These are phyloP conservation scores for Siderastrea radians DNA, from an alignment of 92 coral and sea anemone genomes.

Conservation along the genomic window DNA sequence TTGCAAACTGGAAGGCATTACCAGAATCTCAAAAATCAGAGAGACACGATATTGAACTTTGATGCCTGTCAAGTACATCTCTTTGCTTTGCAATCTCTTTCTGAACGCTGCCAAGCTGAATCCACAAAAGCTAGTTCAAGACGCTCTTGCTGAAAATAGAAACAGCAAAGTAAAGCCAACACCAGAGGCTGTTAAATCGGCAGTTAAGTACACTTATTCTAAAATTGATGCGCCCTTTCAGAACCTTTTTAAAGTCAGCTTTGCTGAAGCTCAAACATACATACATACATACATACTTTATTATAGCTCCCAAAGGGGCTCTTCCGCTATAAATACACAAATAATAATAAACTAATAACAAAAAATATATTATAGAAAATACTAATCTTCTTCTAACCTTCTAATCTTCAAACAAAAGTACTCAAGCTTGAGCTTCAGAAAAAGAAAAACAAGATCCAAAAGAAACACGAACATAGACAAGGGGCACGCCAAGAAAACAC, in stretches of 20 bases:
- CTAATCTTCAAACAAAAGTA: conserved; percentile 46
- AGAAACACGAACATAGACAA: background rate
- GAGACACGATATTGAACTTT: conserved; percentile 20
- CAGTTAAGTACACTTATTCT: too few relatives aligned
- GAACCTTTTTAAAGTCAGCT: conserved; percentile 38
- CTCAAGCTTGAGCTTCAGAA: conserved; percentile 19
- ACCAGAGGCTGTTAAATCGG: too few relatives aligned
- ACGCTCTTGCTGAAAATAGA: background rate
- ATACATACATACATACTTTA: too few relatives aligned
- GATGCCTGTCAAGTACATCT: conserved; percentile 31
- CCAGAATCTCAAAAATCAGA: conserved; percentile 9
- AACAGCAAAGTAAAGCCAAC: too few relatives aligned
- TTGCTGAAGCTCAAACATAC: conserved; percentile 61
- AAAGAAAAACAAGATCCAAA: conserved; percentile 9
- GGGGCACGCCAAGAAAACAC: background rate
- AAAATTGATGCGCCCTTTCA: background rate
- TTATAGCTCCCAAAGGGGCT: too few relatives aligned
- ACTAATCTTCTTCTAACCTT: too few relatives aligned
- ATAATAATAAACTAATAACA: too few relatives aligned
- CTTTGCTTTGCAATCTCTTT: conserved; percentile 10
- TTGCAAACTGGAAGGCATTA: conserved; percentile 19
- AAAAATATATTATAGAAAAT: too few relatives aligned
- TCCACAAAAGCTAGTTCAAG: background rate
- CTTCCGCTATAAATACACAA: too few relatives aligned
- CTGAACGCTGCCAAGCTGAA: background rate